phyloP scores from a whole-genome alignment of 2,113 vertebrate species.

The Dasyurus viverrinus region DNA sequence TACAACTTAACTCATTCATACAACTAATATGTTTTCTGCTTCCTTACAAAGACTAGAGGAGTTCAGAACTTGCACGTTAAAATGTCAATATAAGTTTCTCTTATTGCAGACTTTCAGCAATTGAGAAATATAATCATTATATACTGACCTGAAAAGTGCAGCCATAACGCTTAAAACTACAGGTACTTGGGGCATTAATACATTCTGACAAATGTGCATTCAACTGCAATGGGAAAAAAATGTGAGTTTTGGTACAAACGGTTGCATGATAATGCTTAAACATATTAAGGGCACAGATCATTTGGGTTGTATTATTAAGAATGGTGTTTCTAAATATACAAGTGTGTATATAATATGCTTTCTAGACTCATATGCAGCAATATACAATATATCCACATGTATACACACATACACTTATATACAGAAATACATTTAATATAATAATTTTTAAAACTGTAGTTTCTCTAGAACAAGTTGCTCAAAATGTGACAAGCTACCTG shows the following conservation, averaged over 20 bases:
- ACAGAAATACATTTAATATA: conserved; percentile 83
- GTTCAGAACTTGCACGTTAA: conserved; percentile 73
- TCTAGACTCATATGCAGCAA: conserved; percentile 67
- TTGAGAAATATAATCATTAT: conserved; percentile 83
- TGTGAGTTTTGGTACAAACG: conserved; percentile 87
- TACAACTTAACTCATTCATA: conserved; percentile 48
- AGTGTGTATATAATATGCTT: conserved; percentile 72
- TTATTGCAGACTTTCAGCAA: conserved; percentile 82
- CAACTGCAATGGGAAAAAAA: conserved; percentile 90
- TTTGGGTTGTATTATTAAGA: conserved; percentile 44
- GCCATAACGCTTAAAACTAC: conserved; percentile 95
- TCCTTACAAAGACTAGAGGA: conserved; percentile 69
- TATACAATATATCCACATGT: conserved; percentile 76
- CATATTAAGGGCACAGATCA: conserved; percentile 81
- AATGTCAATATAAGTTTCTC: conserved; percentile 76
- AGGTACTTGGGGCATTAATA: conserved; percentile 97
- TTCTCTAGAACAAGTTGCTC: conserved; percentile 73
- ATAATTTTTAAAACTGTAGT: conserved; percentile 72
- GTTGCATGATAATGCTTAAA: conserved; percentile 84
- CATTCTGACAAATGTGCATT: conserved; percentile 94
- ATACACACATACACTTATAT: conserved; percentile 81
- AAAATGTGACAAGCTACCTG: conserved; percentile 79
- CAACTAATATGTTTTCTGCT: conserved; percentile 58
- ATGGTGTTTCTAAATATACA: conserved; percentile 69
- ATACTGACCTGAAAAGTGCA: conserved; percentile 97